A percentile compares a stretch with the other conserved stretches of the same genome.
Conservation (phyloP, 2,113 vertebrate genomes). For the Dermatemys mawii region DNA sequence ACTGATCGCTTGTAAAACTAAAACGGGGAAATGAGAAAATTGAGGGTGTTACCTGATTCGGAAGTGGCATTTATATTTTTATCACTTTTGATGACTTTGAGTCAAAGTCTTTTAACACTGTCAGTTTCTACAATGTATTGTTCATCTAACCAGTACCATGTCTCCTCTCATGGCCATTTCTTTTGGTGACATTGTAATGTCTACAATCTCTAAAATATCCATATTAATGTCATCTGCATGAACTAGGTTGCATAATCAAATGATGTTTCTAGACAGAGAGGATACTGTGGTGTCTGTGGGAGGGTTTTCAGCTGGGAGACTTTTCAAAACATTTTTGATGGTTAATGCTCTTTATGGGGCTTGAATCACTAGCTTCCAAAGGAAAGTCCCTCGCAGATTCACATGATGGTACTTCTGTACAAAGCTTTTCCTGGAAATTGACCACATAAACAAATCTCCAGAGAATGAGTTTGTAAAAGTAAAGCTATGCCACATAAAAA, state of each 20-base stretch:
- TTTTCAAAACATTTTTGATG: neutral
- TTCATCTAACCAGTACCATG: rapidly evolving
- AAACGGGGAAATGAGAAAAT: neutral
- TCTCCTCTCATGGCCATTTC: neutral
- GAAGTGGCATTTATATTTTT: neutral
- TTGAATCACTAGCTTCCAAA: neutral
- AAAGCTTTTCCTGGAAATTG: conserved; percentile 23
- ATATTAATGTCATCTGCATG: neutral
- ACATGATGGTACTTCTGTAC: neutral
- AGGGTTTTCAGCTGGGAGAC: conserved; percentile 18
- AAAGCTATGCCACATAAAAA: conserved; percentile 14
- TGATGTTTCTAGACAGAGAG: neutral
- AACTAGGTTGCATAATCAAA: neutral
- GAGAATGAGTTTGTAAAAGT: conserved; percentile 36
- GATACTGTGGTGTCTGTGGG: neutral
- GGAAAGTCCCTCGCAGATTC: neutral
- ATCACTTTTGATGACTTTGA: neutral
- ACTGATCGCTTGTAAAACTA: neutral
- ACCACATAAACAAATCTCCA: neutral
- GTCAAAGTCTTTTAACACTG: neutral
- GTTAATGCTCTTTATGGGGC: neutral
- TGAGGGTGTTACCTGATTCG: neutral
- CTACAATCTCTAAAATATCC: neutral
- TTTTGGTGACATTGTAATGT: neutral
- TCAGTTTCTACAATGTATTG: neutral